Evolutionary conservation across 2,797 vertebrate genomes (phyloP).

Genomic region (Gadopsis bispinosus): DNA sequence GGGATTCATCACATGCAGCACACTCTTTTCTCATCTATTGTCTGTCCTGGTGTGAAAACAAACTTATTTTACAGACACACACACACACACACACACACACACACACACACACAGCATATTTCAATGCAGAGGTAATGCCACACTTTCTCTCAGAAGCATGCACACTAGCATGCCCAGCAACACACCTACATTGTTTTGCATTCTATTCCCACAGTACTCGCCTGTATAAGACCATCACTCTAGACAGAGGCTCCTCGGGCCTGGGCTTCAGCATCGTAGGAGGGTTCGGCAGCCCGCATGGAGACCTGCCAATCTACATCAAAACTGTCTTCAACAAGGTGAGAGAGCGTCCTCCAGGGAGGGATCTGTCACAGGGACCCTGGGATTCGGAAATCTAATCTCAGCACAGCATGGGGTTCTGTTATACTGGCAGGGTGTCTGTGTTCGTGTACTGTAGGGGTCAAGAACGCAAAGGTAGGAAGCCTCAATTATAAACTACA

Average conservation of each 20-base stretch:
- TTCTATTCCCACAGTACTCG: conserved; percentile 82
- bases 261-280: conserved; percentile 96
- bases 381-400: conserved; percentile 7
- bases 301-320: conserved; percentile 95
- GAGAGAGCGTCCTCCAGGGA: conserved; percentile 20
- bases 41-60: not conserved
- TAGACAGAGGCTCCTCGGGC: conserved; percentile 91
- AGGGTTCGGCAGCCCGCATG: conserved; percentile 93
- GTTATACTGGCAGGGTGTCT: not conserved
- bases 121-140: not conserved
- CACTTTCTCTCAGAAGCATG: not conserved
- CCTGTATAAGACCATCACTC: conserved; percentile 89
- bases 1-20: not conserved
- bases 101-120: not conserved
- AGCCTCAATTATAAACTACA: not conserved
- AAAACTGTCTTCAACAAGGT: conserved; percentile 96
- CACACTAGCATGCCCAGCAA: not conserved
- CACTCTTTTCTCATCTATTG: conserved; percentile 6
- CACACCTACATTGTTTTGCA: not conserved
- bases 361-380: not conserved
- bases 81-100: not conserved
- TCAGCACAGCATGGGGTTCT: conserved; percentile 1
- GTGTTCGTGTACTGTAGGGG: not conserved
- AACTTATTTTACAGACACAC: not conserved
- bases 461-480: not conserved